phyloP scores from a whole-genome alignment of 2,113 vertebrate species.

The Salvelinus fontinalis region DNA sequence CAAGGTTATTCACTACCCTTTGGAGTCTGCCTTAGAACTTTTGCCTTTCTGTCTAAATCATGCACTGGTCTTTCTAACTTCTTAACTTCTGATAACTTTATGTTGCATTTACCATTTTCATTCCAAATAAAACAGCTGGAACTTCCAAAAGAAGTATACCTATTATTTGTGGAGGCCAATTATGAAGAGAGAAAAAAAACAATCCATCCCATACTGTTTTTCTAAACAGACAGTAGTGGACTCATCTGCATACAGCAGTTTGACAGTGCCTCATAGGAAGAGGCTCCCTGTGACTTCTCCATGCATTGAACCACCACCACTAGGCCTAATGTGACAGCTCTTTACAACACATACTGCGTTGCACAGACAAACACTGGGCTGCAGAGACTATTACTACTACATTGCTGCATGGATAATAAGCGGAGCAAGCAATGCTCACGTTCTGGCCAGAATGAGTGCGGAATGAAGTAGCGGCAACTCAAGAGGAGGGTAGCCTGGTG shows the following conservation, averaged over 20 bases:
- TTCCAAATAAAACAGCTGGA: background rate
- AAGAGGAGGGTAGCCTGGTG: conserved; percentile 28
- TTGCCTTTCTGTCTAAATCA: background rate
- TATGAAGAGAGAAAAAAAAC: background rate
- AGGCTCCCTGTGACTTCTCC: conserved; percentile 11
- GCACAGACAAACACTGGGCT: conserved; percentile 33
- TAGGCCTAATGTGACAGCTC: conserved; percentile 55
- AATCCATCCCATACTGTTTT: background rate
- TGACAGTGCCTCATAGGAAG: background rate
- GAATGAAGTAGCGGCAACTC: conserved; percentile 39
- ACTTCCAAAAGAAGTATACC: background rate
- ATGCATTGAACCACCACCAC: background rate
- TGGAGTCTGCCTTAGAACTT: conserved; percentile 1
- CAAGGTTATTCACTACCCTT: conserved; percentile 13
- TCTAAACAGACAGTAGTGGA: background rate
- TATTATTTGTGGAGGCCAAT: background rate
- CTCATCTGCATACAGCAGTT: conserved; percentile 1
- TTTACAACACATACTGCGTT: conserved; percentile 47
- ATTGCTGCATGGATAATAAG: conserved; percentile 20
- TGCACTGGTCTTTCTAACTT: no score
- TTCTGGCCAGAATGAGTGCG: conserved; percentile 30
- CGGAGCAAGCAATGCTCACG: conserved; percentile 27
- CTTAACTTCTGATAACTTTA: background rate
- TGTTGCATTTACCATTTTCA: background rate
- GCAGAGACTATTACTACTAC: background rate